Evolutionary conservation across 2,797 vertebrate species (phyloP), one percentile per base, ranked within the genome.

Genomic region (Muscicapa comitata): DNA sequence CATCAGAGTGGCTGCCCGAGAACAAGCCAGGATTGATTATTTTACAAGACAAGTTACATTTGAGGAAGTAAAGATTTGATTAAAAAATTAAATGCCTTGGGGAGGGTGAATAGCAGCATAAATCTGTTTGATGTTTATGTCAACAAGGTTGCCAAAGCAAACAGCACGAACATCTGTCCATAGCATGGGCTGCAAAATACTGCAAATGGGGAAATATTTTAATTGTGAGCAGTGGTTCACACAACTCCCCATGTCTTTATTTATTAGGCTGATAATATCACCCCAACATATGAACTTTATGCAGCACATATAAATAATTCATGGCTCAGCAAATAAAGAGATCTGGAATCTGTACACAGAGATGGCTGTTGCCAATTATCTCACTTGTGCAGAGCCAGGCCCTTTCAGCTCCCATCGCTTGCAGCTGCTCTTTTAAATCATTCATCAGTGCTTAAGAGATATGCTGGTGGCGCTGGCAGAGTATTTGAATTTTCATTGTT

Each of bases 291-390:
- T 88, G 91, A 97, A 95, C 95, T 96, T 91, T 83, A 91, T 87
- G 94, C 67, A 50, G 79, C 59, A 10, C 2, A 0, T 67, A 97
- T 97, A 85, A 97, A 97, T 98, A 96, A 98, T 98, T 97, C 97
- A 98, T 97, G 84, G 90, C 37, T 95, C 61, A 91, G 94, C 96
- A 97, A 98, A 98, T 98, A 97, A 97, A 98, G 97, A 98, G 98
- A 97, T 98, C 97, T 95, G 94, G 93, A 96, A 92, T 95, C 97
- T 86, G 91, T 81, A 93, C 88, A 61, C 96, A 88, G 97, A 94
- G 93, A 61, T 92, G 89, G 96, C 95, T 81, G 43, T 82, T 80
- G 94, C 96, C 97, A 98, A 97, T 98, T 98, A 98, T 97, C 97
- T 96, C 85, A 19, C 80, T 94, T 42, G 62, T 95, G 93, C 97